Evolutionary conservation across 2,113 vertebrate species (phyloP), one percentile per base, ranked within the genome.

Genomic region (Tamias sibiricus): DNA sequence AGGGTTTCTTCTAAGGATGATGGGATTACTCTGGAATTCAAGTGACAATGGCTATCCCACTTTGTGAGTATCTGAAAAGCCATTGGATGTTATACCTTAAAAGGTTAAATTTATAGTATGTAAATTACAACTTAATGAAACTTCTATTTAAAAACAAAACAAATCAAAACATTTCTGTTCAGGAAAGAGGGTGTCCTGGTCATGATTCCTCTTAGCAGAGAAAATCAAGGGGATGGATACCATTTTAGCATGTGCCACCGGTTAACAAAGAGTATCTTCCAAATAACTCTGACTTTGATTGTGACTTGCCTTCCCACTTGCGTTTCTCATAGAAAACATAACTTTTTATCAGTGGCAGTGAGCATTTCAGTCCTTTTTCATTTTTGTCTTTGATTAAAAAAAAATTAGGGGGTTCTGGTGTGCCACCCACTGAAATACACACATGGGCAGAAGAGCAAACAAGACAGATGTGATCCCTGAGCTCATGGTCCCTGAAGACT

Each of bases 41-140:
- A 89, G 9, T 4, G 6, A 26, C 32, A 44, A 42, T 37, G n/a
- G 62, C 30, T 74, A 44, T 1, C 24, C 68, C 47, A 30, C 26
- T 64, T 75, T 68, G 71, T 52, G 30, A 82, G 10, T 28, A 26
- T 26, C 57, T 37, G 44, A 32, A 90, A 90, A 59, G 64, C 71
- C n/a, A 40, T 12, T 4, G 28, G 12, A 9, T 17, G 22, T 62
- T 26, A 24, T 14, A 74, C 32, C 93, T 75, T 69, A 37, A 80
- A 71, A n/a, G 12, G 5, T 14, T 68, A 14, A 26, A 28, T 64
- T 92, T 71, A 82, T 22, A 30, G 49, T 28, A 28, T 66, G 10
- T 42, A 80, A 96, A 75, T 57, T 85, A n/a, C 54, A 35, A 40
- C 7, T 95, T 64, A 84, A 95, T 57, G 76, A 69, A 94, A 24